A percentile compares a stretch with the other conserved stretches of the same genome.
Conservation (phyloP, 2,797 vertebrate species). For the Alfaro cultratus region DNA sequence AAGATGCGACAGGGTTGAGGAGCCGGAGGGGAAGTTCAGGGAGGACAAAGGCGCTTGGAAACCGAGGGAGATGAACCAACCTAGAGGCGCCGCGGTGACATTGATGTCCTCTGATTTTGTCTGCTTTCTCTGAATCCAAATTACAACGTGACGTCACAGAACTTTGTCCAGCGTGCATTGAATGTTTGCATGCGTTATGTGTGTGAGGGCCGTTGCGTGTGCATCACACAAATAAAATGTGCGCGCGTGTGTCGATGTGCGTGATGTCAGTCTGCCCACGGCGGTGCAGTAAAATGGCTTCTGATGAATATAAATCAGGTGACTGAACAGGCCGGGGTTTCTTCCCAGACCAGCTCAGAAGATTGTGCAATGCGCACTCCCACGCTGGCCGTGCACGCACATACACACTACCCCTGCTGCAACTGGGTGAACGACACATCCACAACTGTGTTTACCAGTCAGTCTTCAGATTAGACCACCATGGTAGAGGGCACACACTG, state of each 20-base stretch:
- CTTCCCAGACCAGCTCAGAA: slow-evolving; percentile 74
- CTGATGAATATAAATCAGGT: slow-evolving; percentile 86
- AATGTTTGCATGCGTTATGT: slow-evolving; percentile 28
- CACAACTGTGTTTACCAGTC: slow-evolving; percentile 62
- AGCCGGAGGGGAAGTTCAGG: slow-evolving; percentile 15
- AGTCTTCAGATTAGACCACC: slow-evolving; percentile 50
- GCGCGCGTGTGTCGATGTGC: slow-evolving; percentile 33
- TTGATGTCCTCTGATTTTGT: slow-evolving; percentile 30
- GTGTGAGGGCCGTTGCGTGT: slow-evolving; percentile 24
- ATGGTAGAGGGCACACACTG: slow-evolving; percentile 28
- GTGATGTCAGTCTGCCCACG: slow-evolving; percentile 75
- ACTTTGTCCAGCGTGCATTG: slow-evolving; percentile 21
- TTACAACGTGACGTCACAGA: slow-evolving; percentile 11
- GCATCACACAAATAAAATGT: slow-evolving; percentile 30
- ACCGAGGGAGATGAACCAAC: slow-evolving; percentile 23
- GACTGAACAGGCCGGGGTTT: slow-evolving; percentile 79
- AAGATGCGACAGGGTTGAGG: slow-evolving; percentile 37
- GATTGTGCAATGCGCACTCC: slow-evolving; percentile 80
- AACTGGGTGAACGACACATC: slow-evolving; percentile 60
- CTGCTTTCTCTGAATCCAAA: slow-evolving; percentile 13
- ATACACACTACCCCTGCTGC: slow-evolving; percentile 51
- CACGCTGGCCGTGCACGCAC: slow-evolving; percentile 52
- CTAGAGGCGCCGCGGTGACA: slow-evolving; percentile 18
- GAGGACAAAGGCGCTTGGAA: slow-evolving; percentile 12
- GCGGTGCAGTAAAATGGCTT: slow-evolving; percentile 74